Conservation (phyloP, 2,113 vertebrate genomes). For the Aegotheles bennettii region DNA sequence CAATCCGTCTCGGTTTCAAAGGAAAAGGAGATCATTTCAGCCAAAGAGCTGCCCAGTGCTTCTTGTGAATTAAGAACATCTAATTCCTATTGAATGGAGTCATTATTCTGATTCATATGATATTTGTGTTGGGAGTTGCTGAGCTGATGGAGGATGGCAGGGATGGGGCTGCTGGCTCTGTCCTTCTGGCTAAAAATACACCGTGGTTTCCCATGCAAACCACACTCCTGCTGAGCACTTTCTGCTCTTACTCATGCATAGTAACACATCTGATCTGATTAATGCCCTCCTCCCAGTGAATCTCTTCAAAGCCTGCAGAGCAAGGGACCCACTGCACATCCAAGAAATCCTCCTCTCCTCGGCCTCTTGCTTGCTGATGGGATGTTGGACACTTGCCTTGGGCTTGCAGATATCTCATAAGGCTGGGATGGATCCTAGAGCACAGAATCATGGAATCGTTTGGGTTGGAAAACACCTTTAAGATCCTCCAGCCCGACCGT, state of each 20-base stretch:
- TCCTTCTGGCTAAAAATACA: background rate
- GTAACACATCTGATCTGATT: background rate
- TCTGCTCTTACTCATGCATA: rapidly evolving
- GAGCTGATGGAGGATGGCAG: background rate
- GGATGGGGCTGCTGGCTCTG: background rate
- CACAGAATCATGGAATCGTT: no score
- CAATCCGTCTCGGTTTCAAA: background rate
- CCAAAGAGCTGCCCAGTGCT: background rate
- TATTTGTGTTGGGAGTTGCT: background rate
- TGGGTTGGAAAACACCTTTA: no score
- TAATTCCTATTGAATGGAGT: background rate
- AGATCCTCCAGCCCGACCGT: no score
- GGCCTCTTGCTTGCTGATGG: background rate
- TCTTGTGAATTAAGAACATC: background rate
- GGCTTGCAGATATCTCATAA: no score
- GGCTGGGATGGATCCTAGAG: background rate
- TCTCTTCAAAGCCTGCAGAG: background rate
- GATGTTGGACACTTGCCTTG: background rate
- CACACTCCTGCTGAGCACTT: rapidly evolving
- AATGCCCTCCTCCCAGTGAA: background rate
- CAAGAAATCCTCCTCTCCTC: background rate
- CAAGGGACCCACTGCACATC: rapidly evolving
- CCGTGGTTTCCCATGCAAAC: background rate
- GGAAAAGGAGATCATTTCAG: background rate
- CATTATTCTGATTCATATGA: background rate